Base-by-base conservation (phyloP, 1,140 invertebrate species). In the Sycophaga agraensis region DNA sequence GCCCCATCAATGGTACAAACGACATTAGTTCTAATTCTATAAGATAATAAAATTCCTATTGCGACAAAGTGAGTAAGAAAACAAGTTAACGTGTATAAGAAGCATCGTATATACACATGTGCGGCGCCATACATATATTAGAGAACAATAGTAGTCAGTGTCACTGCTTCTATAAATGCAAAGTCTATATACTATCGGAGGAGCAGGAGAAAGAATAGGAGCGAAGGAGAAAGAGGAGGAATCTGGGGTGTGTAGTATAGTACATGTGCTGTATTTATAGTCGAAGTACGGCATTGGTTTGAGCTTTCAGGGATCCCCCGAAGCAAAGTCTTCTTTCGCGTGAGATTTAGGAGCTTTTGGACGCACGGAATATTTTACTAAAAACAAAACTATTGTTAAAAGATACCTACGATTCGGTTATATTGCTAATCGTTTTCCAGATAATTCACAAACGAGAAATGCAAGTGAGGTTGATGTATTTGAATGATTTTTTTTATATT, bases 141-240 rank as follows among this genome's bases (percentile, higher is more conserved):
- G 46, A 58, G 40, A 57, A 46, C 58, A 53, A 57, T 53, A 64
- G 50, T 59, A 59, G 56, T 64, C 55, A 54, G 56, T 64, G 56
- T 64, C 56, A 54, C 55, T 64, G 56, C 62, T 64, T 59, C 56
- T 57, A 63, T 58, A 43, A 63, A 58, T 63, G 53, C 61, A 57
- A 62, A 57, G 48, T 63, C 48, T 63, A 63, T 63, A 63, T 51
- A 57, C 53, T 51, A 53, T 51, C 54, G 34, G 37, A 55, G 34
- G 39, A 37, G 22, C 7, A 17, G 39, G 24, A 42, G 8, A 12
- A 26, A 12, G 35, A 28, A 11, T 24, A 39, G 17, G 17, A 43
- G 11, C 3, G 28, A 9, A 28, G 14, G 24, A 19, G 34, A 24
- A 24, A 5, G 21, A 48, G n/a, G 2, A n/a, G 2, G 42, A 51